Percentiles rank a stretch among this genome's conserved stretches.
Conservation (phyloP, 2,797 vertebrate species). For the Champsocephalus esox region DNA sequence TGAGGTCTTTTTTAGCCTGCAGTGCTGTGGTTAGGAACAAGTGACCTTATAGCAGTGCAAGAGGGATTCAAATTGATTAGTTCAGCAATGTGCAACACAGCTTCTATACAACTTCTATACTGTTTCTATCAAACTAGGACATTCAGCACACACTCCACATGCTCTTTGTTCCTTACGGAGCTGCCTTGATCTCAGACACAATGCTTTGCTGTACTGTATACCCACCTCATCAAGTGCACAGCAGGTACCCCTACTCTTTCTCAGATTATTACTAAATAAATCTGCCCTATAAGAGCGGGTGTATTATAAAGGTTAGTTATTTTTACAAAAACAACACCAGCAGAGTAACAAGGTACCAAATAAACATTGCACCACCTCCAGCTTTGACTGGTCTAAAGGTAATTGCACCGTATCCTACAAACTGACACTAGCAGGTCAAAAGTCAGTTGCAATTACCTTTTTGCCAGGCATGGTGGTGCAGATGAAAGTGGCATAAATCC, state of each 20-base stretch:
- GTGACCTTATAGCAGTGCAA: conserved; percentile 64
- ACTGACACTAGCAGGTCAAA: conserved; percentile 59
- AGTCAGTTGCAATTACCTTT: conserved; percentile 64
- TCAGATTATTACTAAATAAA: conserved; percentile 26
- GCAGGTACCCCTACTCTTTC: neutral
- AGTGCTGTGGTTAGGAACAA: conserved; percentile 31
- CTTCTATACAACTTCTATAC: conserved; percentile 49
- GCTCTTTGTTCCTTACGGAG: conserved; percentile 53
- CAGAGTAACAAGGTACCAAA: conserved; percentile 17
- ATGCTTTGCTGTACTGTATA: conserved; percentile 5
- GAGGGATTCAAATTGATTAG: conserved; percentile 79
- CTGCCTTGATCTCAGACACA: conserved; percentile 25
- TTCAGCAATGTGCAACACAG: conserved; percentile 62
- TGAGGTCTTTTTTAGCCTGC: conserved; percentile 1
- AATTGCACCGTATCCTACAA: conserved; percentile 43
- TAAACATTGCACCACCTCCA: conserved; percentile 34
- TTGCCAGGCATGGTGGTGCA: conserved; percentile 28
- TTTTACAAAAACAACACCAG: conserved; percentile 23
- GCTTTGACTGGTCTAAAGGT: conserved; percentile 15
- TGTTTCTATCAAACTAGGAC: conserved; percentile 44
- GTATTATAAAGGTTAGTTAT: conserved; percentile 11
- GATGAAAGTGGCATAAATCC: conserved; percentile 55
- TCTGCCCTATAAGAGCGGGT: conserved; percentile 1
- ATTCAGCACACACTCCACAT: conserved; percentile 29
- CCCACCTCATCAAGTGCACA: neutral